Evolutionary conservation across 2,888 invertebrate genomes (phyloP).

Genomic region (Plebejus anna): DNA sequence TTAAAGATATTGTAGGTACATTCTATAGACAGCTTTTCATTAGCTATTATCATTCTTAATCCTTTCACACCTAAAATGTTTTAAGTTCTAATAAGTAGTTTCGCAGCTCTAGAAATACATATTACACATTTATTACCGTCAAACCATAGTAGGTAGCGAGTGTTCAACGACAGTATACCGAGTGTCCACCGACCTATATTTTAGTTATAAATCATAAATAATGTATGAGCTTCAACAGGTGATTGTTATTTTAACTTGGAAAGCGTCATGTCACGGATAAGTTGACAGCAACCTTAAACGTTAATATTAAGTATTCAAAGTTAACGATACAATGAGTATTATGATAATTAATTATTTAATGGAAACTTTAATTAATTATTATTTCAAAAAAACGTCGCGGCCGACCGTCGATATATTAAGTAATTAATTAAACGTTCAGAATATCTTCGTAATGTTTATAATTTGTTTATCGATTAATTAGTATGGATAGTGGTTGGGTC

Average conservation of each 20-base stretch:
- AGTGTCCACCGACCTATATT: neutral
- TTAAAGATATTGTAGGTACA: too few relatives aligned
- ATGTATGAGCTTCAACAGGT: constrained; percentile 4
- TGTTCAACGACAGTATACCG: neutral
- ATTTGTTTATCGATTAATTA: constrained; percentile 11
- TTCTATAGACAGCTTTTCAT: too few relatives aligned
- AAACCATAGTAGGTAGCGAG: neutral
- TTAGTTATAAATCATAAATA: neutral
- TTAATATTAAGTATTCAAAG: neutral
- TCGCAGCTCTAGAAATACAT: neutral
- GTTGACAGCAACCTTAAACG: constrained; percentile 7
- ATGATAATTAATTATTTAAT: neutral
- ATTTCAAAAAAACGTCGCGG: neutral
- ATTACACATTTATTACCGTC: neutral
- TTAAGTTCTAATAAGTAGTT: neutral
- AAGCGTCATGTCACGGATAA: neutral
- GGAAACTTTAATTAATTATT: constrained; percentile 8
- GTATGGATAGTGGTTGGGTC: neutral
- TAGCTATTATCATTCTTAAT: too few relatives aligned
- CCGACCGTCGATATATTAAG: neutral
- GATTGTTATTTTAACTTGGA: neutral
- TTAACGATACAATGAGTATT: neutral
- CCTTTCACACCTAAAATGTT: neutral
- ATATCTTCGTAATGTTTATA: constrained; percentile 12
- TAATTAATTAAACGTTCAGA: neutral